A percentile compares a stretch with the other conserved stretches of the same genome.
These are phyloP conservation scores for Sitta europaea DNA, from an alignment of 2,113 vertebrate species.

Conservation along the genomic window DNA sequence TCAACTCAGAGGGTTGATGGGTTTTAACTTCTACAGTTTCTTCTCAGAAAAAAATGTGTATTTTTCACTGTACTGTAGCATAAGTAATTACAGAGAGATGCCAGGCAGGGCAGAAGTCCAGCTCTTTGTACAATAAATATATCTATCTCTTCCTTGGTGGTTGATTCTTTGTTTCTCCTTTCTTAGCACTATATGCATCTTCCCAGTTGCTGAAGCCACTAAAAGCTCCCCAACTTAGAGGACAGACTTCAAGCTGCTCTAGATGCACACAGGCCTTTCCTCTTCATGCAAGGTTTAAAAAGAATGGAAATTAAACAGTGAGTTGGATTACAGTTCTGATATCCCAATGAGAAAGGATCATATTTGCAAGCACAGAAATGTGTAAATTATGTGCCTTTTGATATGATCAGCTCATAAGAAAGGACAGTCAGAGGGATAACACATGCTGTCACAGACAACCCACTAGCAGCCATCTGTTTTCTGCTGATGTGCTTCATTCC, in stretches of 20 bases:
- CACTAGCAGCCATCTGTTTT: neutral
- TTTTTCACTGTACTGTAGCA: neutral
- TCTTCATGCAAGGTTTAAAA: neutral
- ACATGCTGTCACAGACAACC: neutral
- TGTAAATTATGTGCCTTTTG: neutral
- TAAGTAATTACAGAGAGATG: neutral
- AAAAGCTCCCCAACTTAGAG: neutral
- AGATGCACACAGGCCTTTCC: neutral
- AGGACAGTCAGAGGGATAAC: neutral
- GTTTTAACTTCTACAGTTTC: neutral
- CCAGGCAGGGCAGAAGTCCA: neutral
- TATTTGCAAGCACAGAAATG: neutral
- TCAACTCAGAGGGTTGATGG: neutral
- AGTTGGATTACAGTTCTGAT: neutral
- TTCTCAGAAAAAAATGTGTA: neutral
- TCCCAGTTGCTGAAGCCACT: neutral
- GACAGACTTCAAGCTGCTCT: neutral
- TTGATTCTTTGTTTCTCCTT: neutral
- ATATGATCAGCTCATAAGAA: neutral
- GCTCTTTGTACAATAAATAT: neutral
- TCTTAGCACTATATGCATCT: neutral
- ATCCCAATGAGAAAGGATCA: neutral
- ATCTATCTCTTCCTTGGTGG: neutral
- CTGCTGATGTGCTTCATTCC: constrained; percentile 3
- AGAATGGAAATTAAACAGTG: neutral